phyloP scores from a whole-genome alignment of 2,888 invertebrate species.

The Diplolepis rosae region DNA sequence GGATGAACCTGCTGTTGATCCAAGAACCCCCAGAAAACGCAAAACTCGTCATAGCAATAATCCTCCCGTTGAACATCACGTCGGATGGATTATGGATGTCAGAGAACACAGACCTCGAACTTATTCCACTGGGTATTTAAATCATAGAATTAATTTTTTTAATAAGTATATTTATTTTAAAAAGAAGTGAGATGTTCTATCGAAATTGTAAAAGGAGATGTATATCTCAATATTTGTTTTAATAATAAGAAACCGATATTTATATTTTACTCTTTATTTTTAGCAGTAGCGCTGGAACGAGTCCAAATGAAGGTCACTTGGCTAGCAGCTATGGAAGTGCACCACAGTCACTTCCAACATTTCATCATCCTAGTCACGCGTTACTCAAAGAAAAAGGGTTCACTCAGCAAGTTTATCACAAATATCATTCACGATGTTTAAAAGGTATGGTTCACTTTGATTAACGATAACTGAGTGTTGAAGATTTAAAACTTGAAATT shows the following conservation, averaged over 20 bases:
- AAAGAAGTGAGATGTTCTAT: no score
- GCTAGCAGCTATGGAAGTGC: constrained; percentile 86
- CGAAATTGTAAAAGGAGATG: no score
- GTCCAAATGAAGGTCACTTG: constrained; percentile 79
- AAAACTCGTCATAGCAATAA: constrained; percentile 95
- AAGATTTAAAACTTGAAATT: constrained; percentile 27
- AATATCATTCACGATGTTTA: constrained; percentile 94
- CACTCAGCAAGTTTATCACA: constrained; percentile 97
- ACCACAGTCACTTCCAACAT: constrained; percentile 89
- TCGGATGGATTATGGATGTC: constrained; percentile 98
- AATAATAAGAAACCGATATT: no score
- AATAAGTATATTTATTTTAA: no score
- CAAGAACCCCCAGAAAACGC: constrained; percentile 85
- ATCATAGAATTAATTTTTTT: no score
- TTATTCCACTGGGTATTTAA: constrained; percentile 82
- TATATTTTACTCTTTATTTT: constrained; percentile 27
- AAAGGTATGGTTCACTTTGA: constrained; percentile 79
- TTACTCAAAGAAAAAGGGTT: constrained; percentile 97
- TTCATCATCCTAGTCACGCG: constrained; percentile 97
- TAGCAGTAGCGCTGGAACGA: constrained; percentile 87
- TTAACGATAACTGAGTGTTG: constrained; percentile 1
- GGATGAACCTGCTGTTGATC: constrained; percentile 79
- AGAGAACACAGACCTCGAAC: constrained; percentile 88
- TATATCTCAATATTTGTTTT: no score
- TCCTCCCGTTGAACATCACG: constrained; percentile 95